Conservation (phyloP, 2,113 vertebrate genomes). For the Scatophagus argus region DNA sequence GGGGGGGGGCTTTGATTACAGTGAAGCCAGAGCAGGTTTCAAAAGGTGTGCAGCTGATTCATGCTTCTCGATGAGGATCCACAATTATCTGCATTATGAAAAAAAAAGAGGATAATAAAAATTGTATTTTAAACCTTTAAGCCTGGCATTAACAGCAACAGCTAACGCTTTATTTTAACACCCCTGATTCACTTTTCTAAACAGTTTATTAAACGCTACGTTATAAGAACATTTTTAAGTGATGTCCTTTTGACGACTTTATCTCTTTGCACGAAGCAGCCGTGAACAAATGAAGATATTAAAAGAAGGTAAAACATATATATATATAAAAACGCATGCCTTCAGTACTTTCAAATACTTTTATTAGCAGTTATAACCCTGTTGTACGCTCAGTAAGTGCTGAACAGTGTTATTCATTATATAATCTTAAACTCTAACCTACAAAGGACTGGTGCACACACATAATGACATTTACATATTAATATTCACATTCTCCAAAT, state of each 20-base stretch:
- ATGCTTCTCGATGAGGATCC: slow-evolving; percentile 36
- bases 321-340: no score
- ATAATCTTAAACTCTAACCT: no score
- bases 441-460: no score
- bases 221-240: background rate
- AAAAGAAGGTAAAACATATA: background rate
- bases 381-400: no score
- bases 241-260: background rate
- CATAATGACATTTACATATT: no score
- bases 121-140: slow-evolving; percentile 25
- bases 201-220: background rate
- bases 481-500: background rate
- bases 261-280: background rate
- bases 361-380: background rate
- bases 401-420: no score
- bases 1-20: slow-evolving; percentile 60
- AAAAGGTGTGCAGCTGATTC: slow-evolving; percentile 72
- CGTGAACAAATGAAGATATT: background rate
- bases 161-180: background rate
- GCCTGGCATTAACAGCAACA: background rate
- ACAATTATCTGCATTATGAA: slow-evolving; percentile 19
- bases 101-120: background rate
- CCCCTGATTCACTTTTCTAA: background rate
- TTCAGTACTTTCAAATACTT: background rate
- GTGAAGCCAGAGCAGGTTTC: slow-evolving; percentile 54